Evolutionary conservation across 2,888 invertebrate species (phyloP), one percentile per base, ranked within the genome.

Genomic region (Lepidochrysops patricia): DNA sequence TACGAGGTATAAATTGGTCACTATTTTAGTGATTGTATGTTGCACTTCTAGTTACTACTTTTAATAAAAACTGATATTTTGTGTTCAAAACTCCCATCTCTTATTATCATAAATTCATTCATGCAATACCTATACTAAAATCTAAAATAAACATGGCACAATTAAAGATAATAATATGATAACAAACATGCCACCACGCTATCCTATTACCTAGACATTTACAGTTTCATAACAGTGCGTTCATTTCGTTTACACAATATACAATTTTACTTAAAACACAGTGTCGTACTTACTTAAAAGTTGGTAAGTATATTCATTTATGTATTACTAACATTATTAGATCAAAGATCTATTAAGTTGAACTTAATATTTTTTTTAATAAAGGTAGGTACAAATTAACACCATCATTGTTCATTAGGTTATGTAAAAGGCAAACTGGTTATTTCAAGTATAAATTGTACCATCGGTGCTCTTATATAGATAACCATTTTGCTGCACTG

Each of bases 141-240:
- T 27, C 52, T 52, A 27, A 15, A 52, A 52, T 52, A 52, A 52
- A 52, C 52, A 52, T 52, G 52, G 52, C 52, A 52, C 52, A 52
- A 27, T 27, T 26, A 13, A 19, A 9, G 29, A 29, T 29, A 29
- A 29, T 29, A 29, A 43, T 4, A 23, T 43, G 23, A 43, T 43
- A 43, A 19, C 43, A 23, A 19, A 7, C 9, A 43, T 19, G 19
- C 9, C 19, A 43, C 12, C 43, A 43, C 43, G 19, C 19, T 19
- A 43, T 29, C 9, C 29, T 29, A 29, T 29, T 29, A 29, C 1
- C 6, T 29, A 29, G 7, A 43, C 19, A 43, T 23, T 43, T 19
- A 12, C 43, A 43, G 19, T 43, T 43, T 43, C 9, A 4, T 43
- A 19, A 7, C 43, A 43, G 19, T 43, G 19, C 9, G 4, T 23